Conservation (phyloP, 2,888 invertebrate genomes). For the Flexamia atlantica region DNA sequence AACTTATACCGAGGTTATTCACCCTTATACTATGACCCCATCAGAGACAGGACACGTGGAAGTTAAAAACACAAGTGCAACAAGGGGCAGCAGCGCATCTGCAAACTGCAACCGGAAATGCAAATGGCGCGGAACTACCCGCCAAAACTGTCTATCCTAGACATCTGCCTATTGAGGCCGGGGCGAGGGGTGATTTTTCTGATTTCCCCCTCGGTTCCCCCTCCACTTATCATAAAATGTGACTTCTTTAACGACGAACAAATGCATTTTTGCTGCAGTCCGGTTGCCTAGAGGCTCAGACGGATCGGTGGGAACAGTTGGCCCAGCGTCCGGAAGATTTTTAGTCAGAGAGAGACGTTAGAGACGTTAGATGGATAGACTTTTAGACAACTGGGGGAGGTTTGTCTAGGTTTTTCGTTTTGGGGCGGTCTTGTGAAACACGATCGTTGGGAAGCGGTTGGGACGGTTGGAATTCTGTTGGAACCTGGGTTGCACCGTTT, state of each 20-base stretch:
- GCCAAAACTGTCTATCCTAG: conserved; percentile 25
- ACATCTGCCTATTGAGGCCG: conserved; percentile 17
- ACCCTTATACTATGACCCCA: too few species aligned
- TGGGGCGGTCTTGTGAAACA: too few species aligned
- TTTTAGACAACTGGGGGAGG: too few species aligned
- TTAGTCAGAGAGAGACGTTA: too few species aligned
- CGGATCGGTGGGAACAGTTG: background rate
- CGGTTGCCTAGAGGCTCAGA: too few species aligned
- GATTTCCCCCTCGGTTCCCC: background rate
- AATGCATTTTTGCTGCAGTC: background rate
- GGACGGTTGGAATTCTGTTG: too few species aligned
- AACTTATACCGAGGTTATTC: too few species aligned
- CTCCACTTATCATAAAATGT: conserved; percentile 22
- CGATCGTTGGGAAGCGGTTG: too few species aligned
- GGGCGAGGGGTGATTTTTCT: background rate
- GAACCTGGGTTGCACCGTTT: too few species aligned
- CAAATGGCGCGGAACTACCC: background rate
- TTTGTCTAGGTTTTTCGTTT: too few species aligned
- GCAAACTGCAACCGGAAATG: conserved; percentile 24
- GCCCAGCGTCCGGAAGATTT: too few species aligned
- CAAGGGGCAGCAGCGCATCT: background rate
- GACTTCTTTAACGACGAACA: conserved; percentile 18
- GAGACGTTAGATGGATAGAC: too few species aligned
- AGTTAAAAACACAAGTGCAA: conserved; percentile 44
- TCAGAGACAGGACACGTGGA: background rate